Evolutionary conservation across 2,113 vertebrate species (phyloP).

Genomic region (Oenanthe melanoleuca): DNA sequence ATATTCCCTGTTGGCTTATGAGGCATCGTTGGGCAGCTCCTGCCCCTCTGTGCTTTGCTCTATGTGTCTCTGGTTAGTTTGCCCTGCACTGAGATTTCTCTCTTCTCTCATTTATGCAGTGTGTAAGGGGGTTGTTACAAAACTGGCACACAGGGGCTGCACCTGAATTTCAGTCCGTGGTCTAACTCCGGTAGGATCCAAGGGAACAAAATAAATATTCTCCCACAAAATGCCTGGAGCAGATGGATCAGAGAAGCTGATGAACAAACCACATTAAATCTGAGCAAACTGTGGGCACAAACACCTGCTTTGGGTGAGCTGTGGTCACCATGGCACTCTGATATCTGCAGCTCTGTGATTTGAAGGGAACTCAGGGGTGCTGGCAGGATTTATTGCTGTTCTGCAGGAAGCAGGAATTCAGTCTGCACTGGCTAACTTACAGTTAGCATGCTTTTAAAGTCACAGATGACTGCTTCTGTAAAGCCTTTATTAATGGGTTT

Average conservation of each 20-base stretch:
- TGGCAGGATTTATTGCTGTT: constrained; percentile 18
- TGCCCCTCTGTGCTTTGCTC: neutral
- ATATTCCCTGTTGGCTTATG: neutral
- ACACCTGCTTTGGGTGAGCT: neutral
- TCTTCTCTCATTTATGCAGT: neutral
- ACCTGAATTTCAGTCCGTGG: neutral
- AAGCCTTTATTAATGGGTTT: constrained; percentile 2
- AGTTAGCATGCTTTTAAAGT: neutral
- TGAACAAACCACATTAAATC: neutral
- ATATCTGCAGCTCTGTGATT: neutral
- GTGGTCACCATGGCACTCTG: neutral
- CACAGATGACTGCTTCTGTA: neutral
- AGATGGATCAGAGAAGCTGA: rapidly evolving
- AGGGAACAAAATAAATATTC: neutral
- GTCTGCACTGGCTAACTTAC: neutral
- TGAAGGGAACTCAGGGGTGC: neutral
- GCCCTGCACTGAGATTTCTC: neutral
- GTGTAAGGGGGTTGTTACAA: neutral
- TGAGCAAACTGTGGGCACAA: neutral
- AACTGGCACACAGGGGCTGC: neutral
- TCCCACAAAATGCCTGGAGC: neutral
- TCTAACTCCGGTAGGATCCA: neutral
- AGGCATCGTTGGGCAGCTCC: neutral
- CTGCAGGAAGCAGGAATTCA: neutral
- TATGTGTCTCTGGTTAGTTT: neutral